phyloP scores from a whole-genome alignment of 2,113 vertebrate genomes.

The Calonectris borealis region DNA sequence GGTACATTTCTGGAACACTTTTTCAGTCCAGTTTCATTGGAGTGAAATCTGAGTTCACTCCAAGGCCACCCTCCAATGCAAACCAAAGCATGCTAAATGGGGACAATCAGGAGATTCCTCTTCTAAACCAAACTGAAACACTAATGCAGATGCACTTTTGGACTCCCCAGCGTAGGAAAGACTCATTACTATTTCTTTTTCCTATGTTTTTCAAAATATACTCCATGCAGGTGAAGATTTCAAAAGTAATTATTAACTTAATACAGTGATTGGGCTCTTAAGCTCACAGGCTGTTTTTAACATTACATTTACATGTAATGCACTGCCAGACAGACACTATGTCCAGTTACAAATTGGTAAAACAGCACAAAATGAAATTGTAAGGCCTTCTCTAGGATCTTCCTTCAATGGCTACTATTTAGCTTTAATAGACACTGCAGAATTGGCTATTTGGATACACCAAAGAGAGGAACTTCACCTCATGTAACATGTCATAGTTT shows the following conservation, averaged over 20 bases:
- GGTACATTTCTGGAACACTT: neutral
- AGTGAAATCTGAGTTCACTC: neutral
- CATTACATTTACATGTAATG: neutral
- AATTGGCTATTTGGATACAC: neutral
- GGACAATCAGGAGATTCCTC: neutral
- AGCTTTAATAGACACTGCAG: neutral
- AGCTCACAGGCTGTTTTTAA: neutral
- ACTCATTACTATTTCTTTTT: neutral
- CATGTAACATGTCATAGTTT: fast-evolving
- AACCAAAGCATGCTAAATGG: neutral
- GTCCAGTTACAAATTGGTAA: neutral
- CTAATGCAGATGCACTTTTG: neutral
- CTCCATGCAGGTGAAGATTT: neutral
- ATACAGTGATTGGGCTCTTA: neutral
- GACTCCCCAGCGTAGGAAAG: neutral
- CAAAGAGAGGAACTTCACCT: neutral
- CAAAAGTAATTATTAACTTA: neutral
- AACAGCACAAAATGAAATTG: neutral
- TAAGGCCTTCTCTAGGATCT: neutral
- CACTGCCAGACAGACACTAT: neutral
- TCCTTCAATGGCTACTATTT: neutral
- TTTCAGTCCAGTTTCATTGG: neutral
- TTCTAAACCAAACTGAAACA: neutral
- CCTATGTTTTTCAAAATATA: neutral
- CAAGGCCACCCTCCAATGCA: neutral